A percentile compares a stretch with the other conserved stretches of the same genome.
These are phyloP conservation scores for Atopsyche davidsoni DNA, from an alignment of 1,140 invertebrate species.

Conservation along the genomic window DNA sequence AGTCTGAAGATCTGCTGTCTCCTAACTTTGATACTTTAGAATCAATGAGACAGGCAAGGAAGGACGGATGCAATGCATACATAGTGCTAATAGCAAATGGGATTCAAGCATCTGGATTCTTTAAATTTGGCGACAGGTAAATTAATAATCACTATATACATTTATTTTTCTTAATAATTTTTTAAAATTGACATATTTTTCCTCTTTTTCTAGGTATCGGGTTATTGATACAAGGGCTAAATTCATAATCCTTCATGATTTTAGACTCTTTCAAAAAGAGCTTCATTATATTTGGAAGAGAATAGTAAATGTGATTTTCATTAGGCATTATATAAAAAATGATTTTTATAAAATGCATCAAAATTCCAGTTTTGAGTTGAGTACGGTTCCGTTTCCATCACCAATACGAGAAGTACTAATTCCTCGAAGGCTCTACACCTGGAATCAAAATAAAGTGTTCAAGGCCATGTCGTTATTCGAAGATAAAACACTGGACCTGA, in stretches of 20 bases:
- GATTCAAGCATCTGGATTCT: conserved; percentile 55
- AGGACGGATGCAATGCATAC: conserved; percentile 62
- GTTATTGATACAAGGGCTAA: conserved; percentile 62
- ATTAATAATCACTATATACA: conserved; percentile 14
- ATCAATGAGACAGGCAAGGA: conserved; percentile 52
- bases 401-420: conserved; percentile 46
- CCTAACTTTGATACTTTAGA: conserved; percentile 51
- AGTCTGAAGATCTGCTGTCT: conserved; percentile 58
- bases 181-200: not conserved
- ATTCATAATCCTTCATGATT: conserved; percentile 63
- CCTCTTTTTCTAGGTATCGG: conserved; percentile 50
- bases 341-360: conserved; percentile 31
- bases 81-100: conserved; percentile 69
- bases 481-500: conserved; percentile 56
- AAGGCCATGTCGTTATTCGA: conserved; percentile 50
- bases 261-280: conserved; percentile 56
- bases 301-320: conserved; percentile 68
- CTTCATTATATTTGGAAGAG: conserved; percentile 70
- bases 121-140: conserved; percentile 64
- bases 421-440: conserved; percentile 56
- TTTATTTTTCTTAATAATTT: not conserved
- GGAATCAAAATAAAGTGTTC: conserved; percentile 53
- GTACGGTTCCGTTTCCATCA: conserved; percentile 64
- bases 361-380: conserved; percentile 58
- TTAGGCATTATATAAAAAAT: conserved; percentile 49